Conservation (phyloP, 2,888 invertebrate species). For the Ophion obscuratus region DNA sequence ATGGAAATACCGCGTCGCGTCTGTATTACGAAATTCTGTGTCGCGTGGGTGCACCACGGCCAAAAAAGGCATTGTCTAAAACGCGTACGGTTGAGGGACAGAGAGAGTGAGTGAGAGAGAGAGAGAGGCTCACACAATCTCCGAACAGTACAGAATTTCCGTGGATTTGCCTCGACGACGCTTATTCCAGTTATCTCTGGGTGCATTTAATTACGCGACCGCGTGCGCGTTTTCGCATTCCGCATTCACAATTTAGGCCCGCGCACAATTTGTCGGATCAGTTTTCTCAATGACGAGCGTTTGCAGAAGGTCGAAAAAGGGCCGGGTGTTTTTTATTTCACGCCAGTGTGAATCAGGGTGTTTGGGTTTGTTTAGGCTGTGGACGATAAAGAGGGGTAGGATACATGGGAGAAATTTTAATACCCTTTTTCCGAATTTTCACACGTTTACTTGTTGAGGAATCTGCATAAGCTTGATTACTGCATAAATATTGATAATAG, state of each 20-base stretch:
- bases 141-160: not conserved
- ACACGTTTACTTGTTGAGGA: not conserved
- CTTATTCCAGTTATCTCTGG: slow-evolving; percentile 28
- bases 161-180: slow-evolving; percentile 5
- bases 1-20: slow-evolving; percentile 16
- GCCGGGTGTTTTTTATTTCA: too few species aligned
- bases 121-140: not conserved
- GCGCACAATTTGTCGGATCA: slow-evolving; percentile 50
- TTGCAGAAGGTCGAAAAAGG: not conserved
- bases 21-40: slow-evolving; percentile 7
- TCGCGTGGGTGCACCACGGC: not conserved
- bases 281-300: slow-evolving; percentile 40
- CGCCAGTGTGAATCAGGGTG: not conserved
- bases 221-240: slow-evolving; percentile 6
- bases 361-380: not conserved
- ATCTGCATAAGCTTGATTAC: too few species aligned
- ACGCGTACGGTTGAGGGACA: slow-evolving; percentile 11
- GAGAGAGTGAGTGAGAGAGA: not conserved
- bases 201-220: slow-evolving; percentile 26
- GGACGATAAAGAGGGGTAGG: too few species aligned
- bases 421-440: not conserved
- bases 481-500: too few species aligned
- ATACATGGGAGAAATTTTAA: not conserved
- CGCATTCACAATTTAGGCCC: slow-evolving; percentile 41
- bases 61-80: not conserved